Evolutionary conservation across 2,888 invertebrate species (phyloP).

Genomic region (Shargacucullia verbasci): DNA sequence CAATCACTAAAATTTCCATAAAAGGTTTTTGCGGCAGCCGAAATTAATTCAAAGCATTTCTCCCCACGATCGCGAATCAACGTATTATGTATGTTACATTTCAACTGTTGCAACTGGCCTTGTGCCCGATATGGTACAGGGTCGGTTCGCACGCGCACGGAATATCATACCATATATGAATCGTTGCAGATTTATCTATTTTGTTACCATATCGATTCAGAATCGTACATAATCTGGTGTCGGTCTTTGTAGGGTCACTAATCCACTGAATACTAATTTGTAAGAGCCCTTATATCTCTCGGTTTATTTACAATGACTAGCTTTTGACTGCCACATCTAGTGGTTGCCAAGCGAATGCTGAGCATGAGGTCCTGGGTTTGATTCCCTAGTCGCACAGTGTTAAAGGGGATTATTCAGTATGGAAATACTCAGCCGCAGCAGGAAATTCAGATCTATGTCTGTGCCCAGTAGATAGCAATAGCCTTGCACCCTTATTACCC

Average conservation of each 20-base stretch:
- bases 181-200: conserved; percentile 32
- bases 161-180: conserved; percentile 50
- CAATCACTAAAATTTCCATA: conserved; percentile 6
- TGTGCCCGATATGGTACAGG: conserved; percentile 64
- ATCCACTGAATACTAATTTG: too few relatives aligned
- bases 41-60: conserved; percentile 31
- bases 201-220: conserved; percentile 32
- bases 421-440: too few relatives aligned
- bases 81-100: conserved; percentile 52
- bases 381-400: too few relatives aligned
- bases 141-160: conserved; percentile 64
- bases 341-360: too few relatives aligned
- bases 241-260: background rate
- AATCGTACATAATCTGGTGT: conserved; percentile 23
- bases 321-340: too few relatives aligned
- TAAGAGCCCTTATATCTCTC: too few relatives aligned
- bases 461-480: too few relatives aligned
- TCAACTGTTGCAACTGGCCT: conserved; percentile 59
- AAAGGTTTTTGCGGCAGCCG: conserved; percentile 29
- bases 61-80: conserved; percentile 6
- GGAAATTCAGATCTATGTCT: too few relatives aligned
- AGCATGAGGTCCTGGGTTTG: too few relatives aligned
- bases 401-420: too few relatives aligned
- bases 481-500: too few relatives aligned
- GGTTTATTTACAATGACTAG: too few relatives aligned